Percentiles rank a stretch among this genome's conserved stretches.
Conservation (phyloP, 2,113 vertebrate species). For the Trachemys scripta region DNA sequence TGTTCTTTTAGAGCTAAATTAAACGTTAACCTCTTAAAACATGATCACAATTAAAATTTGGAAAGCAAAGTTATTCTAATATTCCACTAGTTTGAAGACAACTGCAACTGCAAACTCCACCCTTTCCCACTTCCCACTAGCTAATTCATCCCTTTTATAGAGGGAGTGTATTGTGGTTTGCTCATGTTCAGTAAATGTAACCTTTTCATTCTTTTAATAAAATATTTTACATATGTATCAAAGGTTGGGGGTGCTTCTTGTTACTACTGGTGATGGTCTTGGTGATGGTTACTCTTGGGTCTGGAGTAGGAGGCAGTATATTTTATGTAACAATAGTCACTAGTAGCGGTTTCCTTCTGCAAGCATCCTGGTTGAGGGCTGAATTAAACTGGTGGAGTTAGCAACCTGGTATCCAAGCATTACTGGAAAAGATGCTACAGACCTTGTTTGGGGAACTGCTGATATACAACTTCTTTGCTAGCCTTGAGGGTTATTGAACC, state of each 20-base stretch:
- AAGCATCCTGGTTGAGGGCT: neutral
- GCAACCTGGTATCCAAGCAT: neutral
- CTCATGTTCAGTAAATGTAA: neutral
- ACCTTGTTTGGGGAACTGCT: neutral
- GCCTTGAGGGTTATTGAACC: neutral
- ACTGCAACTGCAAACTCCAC: slow-evolving; percentile 12
- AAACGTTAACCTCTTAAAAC: neutral
- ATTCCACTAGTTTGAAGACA: slow-evolving; percentile 21
- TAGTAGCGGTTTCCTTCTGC: neutral
- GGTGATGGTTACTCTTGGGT: rapidly evolving
- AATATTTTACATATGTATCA: neutral
- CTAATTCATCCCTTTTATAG: slow-evolving; percentile 34
- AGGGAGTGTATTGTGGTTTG: neutral
- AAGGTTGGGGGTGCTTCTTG: neutral
- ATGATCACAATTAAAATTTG: neutral
- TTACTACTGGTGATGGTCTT: neutral
- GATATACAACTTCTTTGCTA: neutral
- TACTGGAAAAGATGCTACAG: neutral
- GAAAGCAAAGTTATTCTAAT: neutral
- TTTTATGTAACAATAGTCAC: neutral
- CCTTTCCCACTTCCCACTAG: slow-evolving; percentile 12
- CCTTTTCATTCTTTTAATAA: neutral
- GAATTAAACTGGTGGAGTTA: neutral
- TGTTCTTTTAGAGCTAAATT: neutral
- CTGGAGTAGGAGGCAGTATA: neutral